Percentiles rank a stretch among this genome's conserved stretches.
Conservation (phyloP, 2,797 vertebrate genomes). For the Ammospiza maritima region DNA sequence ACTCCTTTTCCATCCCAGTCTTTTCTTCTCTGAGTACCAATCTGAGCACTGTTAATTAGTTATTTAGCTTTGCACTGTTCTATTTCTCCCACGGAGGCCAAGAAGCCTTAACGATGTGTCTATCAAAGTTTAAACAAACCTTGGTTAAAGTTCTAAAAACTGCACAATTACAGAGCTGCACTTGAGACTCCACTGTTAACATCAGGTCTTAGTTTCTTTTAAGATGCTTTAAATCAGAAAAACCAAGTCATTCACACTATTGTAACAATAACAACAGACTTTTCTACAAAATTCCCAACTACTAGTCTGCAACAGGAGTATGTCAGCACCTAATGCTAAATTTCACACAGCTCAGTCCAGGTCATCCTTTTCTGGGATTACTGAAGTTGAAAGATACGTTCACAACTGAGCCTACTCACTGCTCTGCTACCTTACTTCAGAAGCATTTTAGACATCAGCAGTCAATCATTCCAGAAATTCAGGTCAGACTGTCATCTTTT, state of each 20-base stretch:
- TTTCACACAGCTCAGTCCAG: background rate
- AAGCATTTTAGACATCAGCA: background rate
- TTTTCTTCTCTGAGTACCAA: background rate
- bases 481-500: background rate
- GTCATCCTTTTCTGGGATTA: background rate
- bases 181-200: background rate
- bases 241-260: background rate
- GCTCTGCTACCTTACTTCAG: background rate
- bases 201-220: background rate
- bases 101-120: background rate
- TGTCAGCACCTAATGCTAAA: background rate
- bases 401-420: background rate
- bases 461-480: slow-evolving; percentile 28
- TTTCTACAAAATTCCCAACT: background rate
- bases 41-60: background rate
- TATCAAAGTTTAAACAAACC: background rate
- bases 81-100: background rate
- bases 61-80: background rate
- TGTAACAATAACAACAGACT: background rate
- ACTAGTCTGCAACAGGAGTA: background rate
- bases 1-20: background rate
- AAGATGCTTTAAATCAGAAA: background rate
- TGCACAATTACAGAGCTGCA: background rate
- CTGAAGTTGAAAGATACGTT: background rate
- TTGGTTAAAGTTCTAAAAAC: background rate